Base-by-base conservation (phyloP, 2,888 invertebrate species). In the Thumatha senex region DNA sequence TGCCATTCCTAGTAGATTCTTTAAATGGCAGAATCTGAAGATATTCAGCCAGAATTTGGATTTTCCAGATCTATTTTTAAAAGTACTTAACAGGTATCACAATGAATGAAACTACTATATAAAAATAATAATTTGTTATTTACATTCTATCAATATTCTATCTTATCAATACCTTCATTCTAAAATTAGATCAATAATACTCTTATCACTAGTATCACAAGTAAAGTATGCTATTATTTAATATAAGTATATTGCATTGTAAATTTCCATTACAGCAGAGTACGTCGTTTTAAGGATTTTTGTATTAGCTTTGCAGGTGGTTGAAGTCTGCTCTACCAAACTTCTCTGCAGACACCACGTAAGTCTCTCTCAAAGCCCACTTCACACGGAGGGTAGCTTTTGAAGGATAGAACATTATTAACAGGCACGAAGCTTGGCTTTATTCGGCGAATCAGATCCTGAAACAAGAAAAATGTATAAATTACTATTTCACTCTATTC, bases 321-420 rank as follows among this genome's bases (percentile, higher is more conserved):
- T 33, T 14, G 5, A 40, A 34, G 33, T 44, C 13, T 15, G 44
- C 48, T 58, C 7, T 61, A 77, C 90, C 90, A 91, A 18, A 90
- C 88, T 58, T 90, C 90, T 39, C 90, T 74, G 54, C 90, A 91
- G 31, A 85, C 67, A 11, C 90, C 90, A 1, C 80, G 59, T 0
- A 79, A 52, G 48, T 91, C 90, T n/a, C 86, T 75, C 49, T 78
- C 73, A 55, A 74, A 82, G 1, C 89, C 90, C 0, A 84, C 77
- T 4, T 77, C 74, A 30, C 90, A 91, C 0, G 86, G 84, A 12
- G 72, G 68, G 41, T 72, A 73, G 1, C 54, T 70, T 56, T 73
- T 77, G 66, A 89, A 88, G 62, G 75, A 86, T 3, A 78, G 15
- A 0, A 66, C 67, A 46, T 73, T 82, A 65, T 88, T 89, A 13